phyloP scores from a whole-genome alignment of 1,140 invertebrate genomes.

The Zaprionus africanus region DNA sequence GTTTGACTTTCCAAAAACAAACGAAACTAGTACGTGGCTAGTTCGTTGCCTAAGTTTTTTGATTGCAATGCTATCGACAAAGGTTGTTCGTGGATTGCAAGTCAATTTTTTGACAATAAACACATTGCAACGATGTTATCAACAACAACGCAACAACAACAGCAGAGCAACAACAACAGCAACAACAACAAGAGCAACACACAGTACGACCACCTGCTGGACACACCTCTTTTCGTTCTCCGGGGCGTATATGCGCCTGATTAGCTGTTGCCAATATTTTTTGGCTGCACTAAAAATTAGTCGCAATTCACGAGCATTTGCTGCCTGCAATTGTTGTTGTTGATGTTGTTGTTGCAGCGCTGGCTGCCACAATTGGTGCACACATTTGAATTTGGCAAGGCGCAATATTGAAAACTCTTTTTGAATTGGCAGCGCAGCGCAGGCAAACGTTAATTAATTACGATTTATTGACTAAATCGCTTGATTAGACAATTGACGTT shows the following conservation, averaged over 20 bases:
- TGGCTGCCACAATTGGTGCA: slow-evolving; percentile 18
- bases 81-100: slow-evolving; percentile 70
- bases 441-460: slow-evolving; percentile 81
- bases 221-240: slow-evolving; percentile 64
- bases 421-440: slow-evolving; percentile 45
- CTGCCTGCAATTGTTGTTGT: slow-evolving; percentile 47
- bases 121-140: slow-evolving; percentile 80
- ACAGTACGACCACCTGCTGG: slow-evolving; percentile 65
- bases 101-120: slow-evolving; percentile 77
- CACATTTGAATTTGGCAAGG: slow-evolving; percentile 48
- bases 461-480: slow-evolving; percentile 83
- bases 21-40: slow-evolving; percentile 30
- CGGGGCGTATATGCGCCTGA: slow-evolving; percentile 72
- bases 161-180: slow-evolving; percentile 17
- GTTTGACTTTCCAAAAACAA: slow-evolving; percentile 28
- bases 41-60: slow-evolving; percentile 77
- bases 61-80: slow-evolving; percentile 67
- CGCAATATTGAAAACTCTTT: slow-evolving; percentile 51
- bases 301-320: slow-evolving; percentile 73
- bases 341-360: slow-evolving; percentile 14
- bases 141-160: slow-evolving; percentile 46
- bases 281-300: slow-evolving; percentile 76
- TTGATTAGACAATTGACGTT: slow-evolving; percentile 83
- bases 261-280: slow-evolving; percentile 79
- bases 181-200: slow-evolving; percentile 16